These are phyloP conservation scores for Dolichomitus sp. DNA, from an alignment of 2,888 invertebrate genomes.

Conservation along the genomic window DNA sequence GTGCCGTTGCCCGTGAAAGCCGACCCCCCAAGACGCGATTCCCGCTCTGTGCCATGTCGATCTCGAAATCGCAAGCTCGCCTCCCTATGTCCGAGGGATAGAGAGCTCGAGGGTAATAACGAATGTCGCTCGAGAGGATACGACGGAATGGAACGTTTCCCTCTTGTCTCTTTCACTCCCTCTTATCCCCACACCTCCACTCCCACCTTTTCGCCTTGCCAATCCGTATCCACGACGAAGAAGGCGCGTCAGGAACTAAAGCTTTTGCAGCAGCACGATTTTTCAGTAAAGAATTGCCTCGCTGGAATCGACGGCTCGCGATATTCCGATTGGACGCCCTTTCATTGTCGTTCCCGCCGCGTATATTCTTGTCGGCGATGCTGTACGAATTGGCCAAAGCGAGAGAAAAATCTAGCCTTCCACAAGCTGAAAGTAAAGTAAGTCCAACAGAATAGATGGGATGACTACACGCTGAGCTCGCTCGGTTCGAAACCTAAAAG, in stretches of 20 bases:
- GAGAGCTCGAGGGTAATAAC: slow-evolving; percentile 62
- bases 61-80: slow-evolving; percentile 46
- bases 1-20: slow-evolving; percentile 58
- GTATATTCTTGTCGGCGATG: neutral
- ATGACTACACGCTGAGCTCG: too few species aligned
- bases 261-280: slow-evolving; percentile 26
- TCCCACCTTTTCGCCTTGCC: neutral
- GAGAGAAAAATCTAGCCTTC: neutral
- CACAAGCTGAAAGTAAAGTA: neutral
- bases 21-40: slow-evolving; percentile 42
- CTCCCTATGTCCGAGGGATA: slow-evolving; percentile 30
- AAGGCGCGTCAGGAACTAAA: slow-evolving; percentile 46
- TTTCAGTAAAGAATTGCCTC: slow-evolving; percentile 35
- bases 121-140: slow-evolving; percentile 64
- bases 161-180: slow-evolving; percentile 32
- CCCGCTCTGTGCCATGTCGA: slow-evolving; percentile 16
- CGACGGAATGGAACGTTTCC: slow-evolving; percentile 58
- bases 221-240: slow-evolving; percentile 56
- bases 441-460: too few species aligned
- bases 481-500: too few species aligned
- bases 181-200: neutral
- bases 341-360: slow-evolving; percentile 2
- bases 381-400: neutral
- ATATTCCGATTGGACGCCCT: slow-evolving; percentile 35
- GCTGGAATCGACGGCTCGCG: slow-evolving; percentile 39